A percentile compares a stretch with the other conserved stretches of the same genome.
These are phyloP conservation scores for Cladorhizidae sp. DNA, from an alignment of 37 sponge, comb jelly and placozoan genomes.

Conservation along the genomic window DNA sequence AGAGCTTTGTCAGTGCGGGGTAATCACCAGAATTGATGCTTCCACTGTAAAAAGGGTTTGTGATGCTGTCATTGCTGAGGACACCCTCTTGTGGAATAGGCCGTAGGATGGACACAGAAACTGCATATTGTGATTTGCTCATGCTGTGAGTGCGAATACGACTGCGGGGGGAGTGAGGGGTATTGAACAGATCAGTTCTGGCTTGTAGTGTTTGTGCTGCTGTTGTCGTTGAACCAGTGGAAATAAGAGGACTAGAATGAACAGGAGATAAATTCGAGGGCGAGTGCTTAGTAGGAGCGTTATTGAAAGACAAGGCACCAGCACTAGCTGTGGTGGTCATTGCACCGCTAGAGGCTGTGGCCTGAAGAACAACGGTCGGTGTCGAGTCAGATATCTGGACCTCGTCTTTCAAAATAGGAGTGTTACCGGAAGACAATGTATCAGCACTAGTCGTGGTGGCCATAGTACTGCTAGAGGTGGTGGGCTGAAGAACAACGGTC, in stretches of 20 bases:
- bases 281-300: too few species aligned
- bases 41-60: conserved; percentile 14
- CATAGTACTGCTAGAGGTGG: too few species aligned
- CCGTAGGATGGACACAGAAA: background rate
- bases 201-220: background rate
- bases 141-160: background rate
- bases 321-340: too few species aligned
- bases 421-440: too few species aligned
- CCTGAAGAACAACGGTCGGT: background rate
- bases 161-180: background rate
- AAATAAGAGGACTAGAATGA: background rate
- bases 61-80: background rate
- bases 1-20: conserved; percentile 2
- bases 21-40: conserved; percentile 9
- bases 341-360: background rate
- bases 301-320: too few species aligned
- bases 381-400: background rate
- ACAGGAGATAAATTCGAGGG: background rate
- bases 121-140: background rate
- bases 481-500: background rate
- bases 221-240: background rate
- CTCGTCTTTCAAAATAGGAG: background rate
- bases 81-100: conserved; percentile 3
- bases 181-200: background rate
- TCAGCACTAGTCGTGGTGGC: too few species aligned